phyloP scores from a whole-genome alignment of 2,797 vertebrate genomes.

The Enteromius treurensis region DNA sequence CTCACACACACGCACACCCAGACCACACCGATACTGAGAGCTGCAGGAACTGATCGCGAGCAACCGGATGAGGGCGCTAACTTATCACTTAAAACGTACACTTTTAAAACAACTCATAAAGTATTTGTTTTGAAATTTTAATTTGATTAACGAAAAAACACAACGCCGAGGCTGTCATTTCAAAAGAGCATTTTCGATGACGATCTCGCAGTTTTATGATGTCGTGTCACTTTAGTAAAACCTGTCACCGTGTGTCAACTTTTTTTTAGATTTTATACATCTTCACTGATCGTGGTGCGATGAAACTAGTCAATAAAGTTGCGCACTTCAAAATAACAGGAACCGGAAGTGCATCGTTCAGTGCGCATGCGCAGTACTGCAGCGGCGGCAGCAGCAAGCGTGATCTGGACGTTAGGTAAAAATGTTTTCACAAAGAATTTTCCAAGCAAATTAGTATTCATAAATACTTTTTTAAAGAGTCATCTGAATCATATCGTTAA shows the following conservation, averaged over 20 bases:
- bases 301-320: constrained; percentile 57
- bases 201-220: neutral
- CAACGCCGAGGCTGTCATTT: neutral
- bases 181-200: neutral
- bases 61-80: neutral
- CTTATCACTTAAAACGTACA: neutral
- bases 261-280: neutral
- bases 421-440: neutral
- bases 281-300: neutral
- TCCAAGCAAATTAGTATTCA: neutral
- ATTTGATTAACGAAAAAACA: neutral
- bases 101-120: neutral
- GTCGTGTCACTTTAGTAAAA: neutral
- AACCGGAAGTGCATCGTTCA: constrained; percentile 41
- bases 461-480: neutral
- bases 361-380: constrained; percentile 61
- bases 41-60: neutral
- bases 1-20: constrained; percentile 3
- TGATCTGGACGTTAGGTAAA: constrained; percentile 54
- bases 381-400: constrained; percentile 44
- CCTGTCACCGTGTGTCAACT: neutral
- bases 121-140: neutral
- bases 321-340: constrained; percentile 45
- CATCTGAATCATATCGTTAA: accelerated
- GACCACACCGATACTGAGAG: neutral